Base-by-base conservation (phyloP, 2,888 invertebrate genomes). In the Augochlorella aurata region DNA sequence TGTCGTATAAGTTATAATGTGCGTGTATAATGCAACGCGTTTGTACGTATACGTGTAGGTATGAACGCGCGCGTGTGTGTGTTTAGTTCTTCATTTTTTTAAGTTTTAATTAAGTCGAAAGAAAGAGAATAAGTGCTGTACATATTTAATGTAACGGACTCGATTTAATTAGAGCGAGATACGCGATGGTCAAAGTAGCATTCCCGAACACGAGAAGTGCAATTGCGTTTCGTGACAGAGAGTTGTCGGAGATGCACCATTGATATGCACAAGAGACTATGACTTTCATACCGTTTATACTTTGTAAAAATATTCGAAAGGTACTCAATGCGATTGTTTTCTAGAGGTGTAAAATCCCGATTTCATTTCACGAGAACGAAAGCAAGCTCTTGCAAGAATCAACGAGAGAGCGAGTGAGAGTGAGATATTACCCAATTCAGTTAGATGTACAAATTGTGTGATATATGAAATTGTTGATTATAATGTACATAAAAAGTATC, bases 401-500 rank as follows among this genome's bases (percentile, higher is more conserved):
- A 24, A 14, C 58, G 58, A 24, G 16, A 24, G 69, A 77, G n/a
- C 7, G n/a, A 12, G 65, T 38, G 44, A 38, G 44, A 65, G 44
- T 18, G 44, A 65, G 65, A 65, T 65, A 79, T 83, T 84, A 72
- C 82, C 81, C 82, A 70, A 88, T 89, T 89, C 90, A 89, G 88
- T 89, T 92, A 89, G 85, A 78, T 92, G 91, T 92, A 92, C 90
- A 92, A 92, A 92, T 89, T 90, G 91, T 92, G 92, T 92, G 91
- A 92, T 92, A 92, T 92, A 92, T 90, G 90, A 82, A 85, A 87
- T 90, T 90, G 88, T 89, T 88, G 90, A 87, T 86, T 89, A 83
- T 86, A 83, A 87, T 91, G 92, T 92, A 92, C 81, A 92, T 90
- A 90, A 65, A 45, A 29, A 29, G 2, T 29, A 84, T 79, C 86